Evolutionary conservation across 1,140 invertebrate genomes (phyloP), one percentile per base, ranked within the genome.

Genomic region (Platyura marginata): DNA sequence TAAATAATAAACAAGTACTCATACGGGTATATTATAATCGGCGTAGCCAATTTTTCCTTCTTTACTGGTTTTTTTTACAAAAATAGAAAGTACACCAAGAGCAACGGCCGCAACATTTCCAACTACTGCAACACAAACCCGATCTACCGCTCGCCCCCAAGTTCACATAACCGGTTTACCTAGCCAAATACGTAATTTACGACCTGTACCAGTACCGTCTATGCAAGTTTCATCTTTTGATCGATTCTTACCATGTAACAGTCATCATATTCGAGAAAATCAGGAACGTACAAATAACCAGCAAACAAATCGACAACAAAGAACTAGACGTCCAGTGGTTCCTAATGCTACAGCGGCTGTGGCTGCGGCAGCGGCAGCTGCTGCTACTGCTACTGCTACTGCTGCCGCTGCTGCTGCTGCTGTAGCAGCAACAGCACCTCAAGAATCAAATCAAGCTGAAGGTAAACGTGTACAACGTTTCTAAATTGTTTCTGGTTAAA

Each of bases 111-210:
- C 69, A 41, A 79, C 75, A 11, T 67, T 77, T 53, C 74, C 75
- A 38, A 77, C 75, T 10, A 77, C 74, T 3, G 62, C 74, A 2
- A 76, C 75, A 5, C 71, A 76, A 51, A 78, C 75, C 10, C 64
- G 75, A 8, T 74, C 74, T 18, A 76, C 74, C 13, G 61, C 72
- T 2, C 61, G 77, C 23, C 74, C 77, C 3, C 76, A 78, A 45
- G 70, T 78, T 10, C 69, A 73, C 47, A 60, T 72, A 39, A 54
- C 58, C 9, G 13, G 20, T 23, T 15, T 49, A 44, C 59, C 49
- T 33, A 42, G 51, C 33, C 37, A 39, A 21, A 44, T 44, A 9
- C 56, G 56, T 50, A 52, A 54, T 40, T 50, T 53, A 39, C 51
- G 59, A 20, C 51, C 58, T 44, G 49, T 57, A 21, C 53, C 58